phyloP scores from a whole-genome alignment of 2,888 invertebrate genomes.

The Drosophila peninsularis region DNA sequence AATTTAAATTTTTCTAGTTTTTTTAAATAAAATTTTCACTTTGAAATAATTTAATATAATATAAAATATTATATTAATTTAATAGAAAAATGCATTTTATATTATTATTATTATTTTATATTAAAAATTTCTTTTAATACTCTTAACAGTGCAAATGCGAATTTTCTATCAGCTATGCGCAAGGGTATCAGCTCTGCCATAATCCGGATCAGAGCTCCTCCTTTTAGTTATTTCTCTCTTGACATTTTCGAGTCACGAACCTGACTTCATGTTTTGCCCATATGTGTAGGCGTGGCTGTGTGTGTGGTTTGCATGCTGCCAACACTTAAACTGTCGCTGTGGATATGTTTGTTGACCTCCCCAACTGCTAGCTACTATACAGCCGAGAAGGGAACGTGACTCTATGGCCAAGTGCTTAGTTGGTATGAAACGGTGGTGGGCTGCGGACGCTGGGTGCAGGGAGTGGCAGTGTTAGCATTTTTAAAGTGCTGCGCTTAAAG shows the following conservation, averaged over 20 bases:
- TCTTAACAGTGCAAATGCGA: too few species aligned
- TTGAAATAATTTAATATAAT: too few species aligned
- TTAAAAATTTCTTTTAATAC: too few species aligned
- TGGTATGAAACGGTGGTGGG: constrained; percentile 8
- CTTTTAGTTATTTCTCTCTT: constrained; percentile 20
- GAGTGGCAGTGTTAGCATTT: constrained; percentile 37
- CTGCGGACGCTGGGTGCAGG: not conserved
- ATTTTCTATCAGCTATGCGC: not conserved
- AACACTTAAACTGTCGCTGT: constrained; percentile 67
- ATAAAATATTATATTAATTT: too few species aligned
- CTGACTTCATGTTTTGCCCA: constrained; percentile 41
- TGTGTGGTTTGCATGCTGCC: constrained; percentile 65
- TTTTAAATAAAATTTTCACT: too few species aligned
- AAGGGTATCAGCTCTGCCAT: constrained; percentile 10
- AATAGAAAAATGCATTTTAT: too few species aligned
- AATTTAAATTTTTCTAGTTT: too few species aligned
- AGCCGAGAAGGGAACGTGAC: constrained; percentile 58
- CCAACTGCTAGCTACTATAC: not conserved
- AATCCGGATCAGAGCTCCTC: not conserved
- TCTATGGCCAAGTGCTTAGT: constrained; percentile 33
- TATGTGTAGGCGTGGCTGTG: constrained; percentile 39
- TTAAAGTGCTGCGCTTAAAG: constrained; percentile 41
- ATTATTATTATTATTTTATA: too few species aligned
- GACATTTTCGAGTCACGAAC: constrained; percentile 58
- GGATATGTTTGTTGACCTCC: constrained; percentile 45